phyloP scores from a whole-genome alignment of 2,797 vertebrate genomes.

The Mus minutoides region DNA sequence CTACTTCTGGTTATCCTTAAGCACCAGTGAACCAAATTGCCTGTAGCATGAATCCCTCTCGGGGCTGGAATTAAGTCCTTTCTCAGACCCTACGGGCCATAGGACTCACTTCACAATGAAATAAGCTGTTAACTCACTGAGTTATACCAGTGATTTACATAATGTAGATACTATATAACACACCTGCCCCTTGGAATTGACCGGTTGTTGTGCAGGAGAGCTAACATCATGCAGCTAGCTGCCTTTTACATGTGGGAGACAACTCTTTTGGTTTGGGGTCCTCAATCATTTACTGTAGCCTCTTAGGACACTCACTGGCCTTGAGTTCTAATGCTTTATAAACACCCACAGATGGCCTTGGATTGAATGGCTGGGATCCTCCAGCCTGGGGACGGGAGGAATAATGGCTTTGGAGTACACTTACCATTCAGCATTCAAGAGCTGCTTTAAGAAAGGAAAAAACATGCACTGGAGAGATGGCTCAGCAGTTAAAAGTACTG shows the following conservation, averaged over 20 bases:
- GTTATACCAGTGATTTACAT: background rate
- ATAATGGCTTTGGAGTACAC: background rate
- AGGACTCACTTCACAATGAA: background rate
- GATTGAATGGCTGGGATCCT: background rate
- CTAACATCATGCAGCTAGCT: background rate
- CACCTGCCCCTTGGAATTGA: background rate
- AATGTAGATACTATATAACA: background rate
- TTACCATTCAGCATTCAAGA: background rate
- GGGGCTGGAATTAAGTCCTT: background rate
- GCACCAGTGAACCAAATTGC: background rate
- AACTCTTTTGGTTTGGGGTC: conserved; percentile 1
- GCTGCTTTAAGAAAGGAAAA: background rate
- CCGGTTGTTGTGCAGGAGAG: background rate
- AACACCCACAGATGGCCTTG: background rate
- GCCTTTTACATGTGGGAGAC: background rate
- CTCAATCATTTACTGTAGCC: conserved; percentile 16
- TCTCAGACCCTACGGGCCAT: background rate
- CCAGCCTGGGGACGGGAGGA: background rate
- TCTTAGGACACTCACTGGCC: background rate
- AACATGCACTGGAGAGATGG: no score
- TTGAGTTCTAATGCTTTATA: background rate
- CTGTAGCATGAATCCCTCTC: background rate
- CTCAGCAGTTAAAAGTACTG: no score
- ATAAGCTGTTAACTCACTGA: background rate
- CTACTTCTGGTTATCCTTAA: background rate